Evolutionary conservation across 2,888 invertebrate genomes (phyloP).

Genomic region (Galerucella nymphaeae): DNA sequence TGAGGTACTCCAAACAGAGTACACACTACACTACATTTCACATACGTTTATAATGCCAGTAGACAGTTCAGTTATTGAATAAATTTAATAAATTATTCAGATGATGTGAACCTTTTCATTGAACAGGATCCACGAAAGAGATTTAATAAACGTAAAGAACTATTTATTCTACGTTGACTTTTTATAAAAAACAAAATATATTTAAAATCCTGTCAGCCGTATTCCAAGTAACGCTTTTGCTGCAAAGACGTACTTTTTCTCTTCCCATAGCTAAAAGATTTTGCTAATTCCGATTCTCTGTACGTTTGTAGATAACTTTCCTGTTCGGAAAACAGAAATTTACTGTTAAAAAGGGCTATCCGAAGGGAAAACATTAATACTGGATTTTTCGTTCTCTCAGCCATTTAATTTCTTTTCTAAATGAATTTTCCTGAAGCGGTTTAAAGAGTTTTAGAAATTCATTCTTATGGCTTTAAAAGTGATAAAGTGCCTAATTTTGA

Average conservation of each 20-base stretch:
- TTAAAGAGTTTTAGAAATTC: not conserved
- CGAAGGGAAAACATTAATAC: conserved; percentile 22
- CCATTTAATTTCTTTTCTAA: conserved; percentile 12
- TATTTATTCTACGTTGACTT: no score
- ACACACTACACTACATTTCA: no score
- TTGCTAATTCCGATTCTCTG: conserved; percentile 32
- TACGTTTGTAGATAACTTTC: conserved; percentile 35
- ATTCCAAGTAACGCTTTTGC: not conserved
- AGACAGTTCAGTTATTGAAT: no score
- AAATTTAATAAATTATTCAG: not conserved
- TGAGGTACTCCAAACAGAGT: no score
- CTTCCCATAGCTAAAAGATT: conserved; percentile 26
- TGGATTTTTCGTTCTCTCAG: conserved; percentile 16
- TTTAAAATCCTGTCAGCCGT: conserved; percentile 4
- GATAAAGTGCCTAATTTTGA: not conserved
- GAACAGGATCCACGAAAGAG: no score
- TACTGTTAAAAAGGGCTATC: conserved; percentile 24
- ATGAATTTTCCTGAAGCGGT: conserved; percentile 8
- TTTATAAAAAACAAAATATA: not conserved
- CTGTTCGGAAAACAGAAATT: conserved; percentile 24
- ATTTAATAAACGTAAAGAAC: not conserved
- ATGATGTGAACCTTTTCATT: not conserved
- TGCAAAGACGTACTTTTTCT: conserved; percentile 4
- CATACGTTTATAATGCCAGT: no score
- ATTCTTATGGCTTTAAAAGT: not conserved